Conservation (phyloP, 2,113 vertebrate genomes). For the Crotalus helleri region DNA sequence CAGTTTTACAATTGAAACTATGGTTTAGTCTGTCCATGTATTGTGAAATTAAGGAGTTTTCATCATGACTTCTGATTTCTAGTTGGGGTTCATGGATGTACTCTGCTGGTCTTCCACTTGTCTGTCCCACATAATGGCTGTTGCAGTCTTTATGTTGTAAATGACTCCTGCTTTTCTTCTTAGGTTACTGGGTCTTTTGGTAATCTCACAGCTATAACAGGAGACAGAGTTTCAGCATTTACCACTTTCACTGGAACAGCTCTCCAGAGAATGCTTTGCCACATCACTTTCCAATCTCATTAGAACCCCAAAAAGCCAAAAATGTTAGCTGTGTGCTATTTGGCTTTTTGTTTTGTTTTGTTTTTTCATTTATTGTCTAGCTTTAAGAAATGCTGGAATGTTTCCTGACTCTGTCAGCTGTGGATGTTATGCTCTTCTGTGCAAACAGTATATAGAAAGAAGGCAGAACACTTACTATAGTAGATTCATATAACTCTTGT, state of each 20-base stretch:
- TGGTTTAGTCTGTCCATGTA: neutral
- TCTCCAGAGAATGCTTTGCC: constrained; percentile 31
- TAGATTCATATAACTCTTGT: neutral
- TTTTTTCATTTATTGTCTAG: constrained; percentile 26
- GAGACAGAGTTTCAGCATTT: constrained; percentile 34
- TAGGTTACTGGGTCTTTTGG: neutral
- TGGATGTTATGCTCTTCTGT: constrained; percentile 21
- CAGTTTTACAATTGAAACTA: neutral
- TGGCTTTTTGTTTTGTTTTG: constrained; percentile 30
- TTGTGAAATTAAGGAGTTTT: neutral
- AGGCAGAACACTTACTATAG: neutral
- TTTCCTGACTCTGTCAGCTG: constrained; percentile 9
- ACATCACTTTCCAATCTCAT: constrained; percentile 36
- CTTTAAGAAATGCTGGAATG: constrained; percentile 21
- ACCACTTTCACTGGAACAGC: constrained; percentile 39
- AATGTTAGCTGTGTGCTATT: constrained; percentile 26
- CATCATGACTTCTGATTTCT: neutral
- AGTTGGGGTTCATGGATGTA: neutral
- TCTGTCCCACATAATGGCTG: neutral
- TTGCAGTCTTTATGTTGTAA: neutral
- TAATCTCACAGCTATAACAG: neutral
- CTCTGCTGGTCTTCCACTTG: neutral
- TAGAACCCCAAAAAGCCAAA: constrained; percentile 40
- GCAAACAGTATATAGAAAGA: fast-evolving
- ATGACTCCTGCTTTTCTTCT: neutral